Evolutionary conservation across 1,140 invertebrate genomes (phyloP).

Genomic region (Panagrolaimus sp.): DNA sequence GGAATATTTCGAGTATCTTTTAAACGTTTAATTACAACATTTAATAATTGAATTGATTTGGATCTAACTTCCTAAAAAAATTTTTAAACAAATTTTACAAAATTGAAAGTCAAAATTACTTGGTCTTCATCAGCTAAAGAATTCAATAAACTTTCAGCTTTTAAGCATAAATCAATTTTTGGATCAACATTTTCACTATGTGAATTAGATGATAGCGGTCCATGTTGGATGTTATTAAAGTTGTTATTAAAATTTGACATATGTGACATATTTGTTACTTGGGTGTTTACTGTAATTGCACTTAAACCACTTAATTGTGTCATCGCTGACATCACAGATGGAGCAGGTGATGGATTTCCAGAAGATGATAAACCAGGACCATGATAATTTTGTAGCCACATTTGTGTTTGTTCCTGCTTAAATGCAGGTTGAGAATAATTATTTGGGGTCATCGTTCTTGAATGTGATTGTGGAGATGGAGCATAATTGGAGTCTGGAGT

Average conservation of each 20-base stretch:
- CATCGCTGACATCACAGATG: conserved; percentile 8
- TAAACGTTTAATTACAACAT: too few species aligned
- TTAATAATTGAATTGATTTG: too few species aligned
- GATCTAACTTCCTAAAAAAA: too few species aligned
- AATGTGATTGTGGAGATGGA: neutral
- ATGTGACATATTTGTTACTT: conserved; percentile 2
- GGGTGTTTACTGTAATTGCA: neutral
- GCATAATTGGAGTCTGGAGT: neutral
- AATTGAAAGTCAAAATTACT: too few species aligned
- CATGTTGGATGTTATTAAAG: neutral
- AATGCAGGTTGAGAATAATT: neutral
- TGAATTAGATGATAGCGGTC: conserved; percentile 1
- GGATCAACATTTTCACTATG: conserved; percentile 16
- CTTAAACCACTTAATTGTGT: conserved; percentile 1
- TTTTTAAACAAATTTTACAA: too few species aligned
- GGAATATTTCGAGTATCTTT: too few species aligned
- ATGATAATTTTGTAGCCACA: conserved; percentile 11
- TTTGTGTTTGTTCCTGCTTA: neutral
- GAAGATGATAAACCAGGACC: neutral
- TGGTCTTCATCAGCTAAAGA: too few species aligned
- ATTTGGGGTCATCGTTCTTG: neutral
- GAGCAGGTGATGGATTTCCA: neutral
- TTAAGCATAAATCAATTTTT: neutral
- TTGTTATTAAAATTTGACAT: neutral
- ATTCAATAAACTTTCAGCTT: too few species aligned